Evolutionary conservation across 2,797 vertebrate genomes (phyloP), one percentile per base, ranked within the genome.

Genomic region (Decapterus maruadsi): DNA sequence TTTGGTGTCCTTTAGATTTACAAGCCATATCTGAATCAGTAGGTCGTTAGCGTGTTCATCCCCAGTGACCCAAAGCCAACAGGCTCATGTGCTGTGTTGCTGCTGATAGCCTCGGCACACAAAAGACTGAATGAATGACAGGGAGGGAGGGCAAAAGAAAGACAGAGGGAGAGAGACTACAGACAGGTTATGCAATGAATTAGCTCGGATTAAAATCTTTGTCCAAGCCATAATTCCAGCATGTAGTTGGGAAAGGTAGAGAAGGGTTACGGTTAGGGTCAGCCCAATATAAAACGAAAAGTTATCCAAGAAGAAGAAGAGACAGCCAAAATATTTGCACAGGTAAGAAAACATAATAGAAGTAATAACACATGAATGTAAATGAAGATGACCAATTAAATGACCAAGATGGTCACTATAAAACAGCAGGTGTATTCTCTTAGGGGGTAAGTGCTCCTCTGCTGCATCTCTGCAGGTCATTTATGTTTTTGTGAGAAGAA

Each of bases 141-240:
- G 14, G 53, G 68, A 43, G 46, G 45, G 60, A 51, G 22, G 31
- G 68, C 8, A 17, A 70, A 61, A 71, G 46, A 17, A 45, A 12
- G 22, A 51, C 43, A 50, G 46, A 10, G 71, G 16, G 14, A 34
- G 71, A 51, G 70, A 72, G 72, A 57, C 62, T 58, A 75, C 59
- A 84, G 78, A 87, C 77, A 77, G 67, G 78, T 93, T 92, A 90
- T 79, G 80, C 59, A 94, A 93, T 83, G 85, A 90, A 59, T 92
- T 89, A 87, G 84, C 72, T 54, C 74, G 87, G 89, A 93, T 94
- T 93, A 94, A 89, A 83, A 85, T 89, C 86, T 89, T 88, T 89
- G 84, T 78, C 75, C 67, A 29, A 67, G 63, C 72, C 76, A 82
- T 83, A 87, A 83, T 83, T 88, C 77, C 79, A 48, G 22, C 64